These are phyloP conservation scores for Xestia ashworthii DNA, from an alignment of 2,888 invertebrate species.

Conservation along the genomic window DNA sequence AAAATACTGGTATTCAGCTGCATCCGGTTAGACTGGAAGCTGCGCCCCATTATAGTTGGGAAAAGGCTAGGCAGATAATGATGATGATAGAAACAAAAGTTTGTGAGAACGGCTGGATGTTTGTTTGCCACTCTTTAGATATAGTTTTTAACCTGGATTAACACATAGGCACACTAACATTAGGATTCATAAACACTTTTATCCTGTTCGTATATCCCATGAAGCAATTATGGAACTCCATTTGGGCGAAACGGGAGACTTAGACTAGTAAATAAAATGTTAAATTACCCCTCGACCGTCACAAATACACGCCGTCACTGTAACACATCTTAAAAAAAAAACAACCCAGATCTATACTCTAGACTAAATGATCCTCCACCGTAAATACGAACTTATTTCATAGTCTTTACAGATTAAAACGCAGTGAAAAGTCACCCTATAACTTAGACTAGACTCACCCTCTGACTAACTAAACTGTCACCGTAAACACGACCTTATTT, in stretches of 20 bases:
- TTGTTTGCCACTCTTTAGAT: too few relatives aligned
- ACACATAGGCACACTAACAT: neutral
- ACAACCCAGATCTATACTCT: conserved; percentile 27
- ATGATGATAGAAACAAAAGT: too few relatives aligned
- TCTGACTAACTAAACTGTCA: neutral
- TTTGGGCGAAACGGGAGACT: neutral
- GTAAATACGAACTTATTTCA: conserved; percentile 25
- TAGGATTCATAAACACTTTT: neutral
- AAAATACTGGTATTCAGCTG: too few relatives aligned
- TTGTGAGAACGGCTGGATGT: too few relatives aligned
- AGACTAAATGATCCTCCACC: conserved; percentile 12
- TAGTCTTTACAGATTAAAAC: conserved; percentile 4
- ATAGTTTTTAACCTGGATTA: too few relatives aligned
- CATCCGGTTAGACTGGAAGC: too few relatives aligned
- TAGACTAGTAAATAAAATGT: neutral
- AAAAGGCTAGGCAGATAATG: too few relatives aligned
- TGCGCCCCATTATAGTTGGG: too few relatives aligned
- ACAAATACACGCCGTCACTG: conserved; percentile 3
- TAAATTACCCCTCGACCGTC: too few relatives aligned
- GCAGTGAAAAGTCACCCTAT: neutral
- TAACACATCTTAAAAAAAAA: conserved; percentile 5
- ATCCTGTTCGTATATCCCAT: neutral
- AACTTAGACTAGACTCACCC: conserved; percentile 32
- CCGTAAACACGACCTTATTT: conserved; percentile 26
- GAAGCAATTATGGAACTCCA: neutral